These are phyloP conservation scores for Chrysina gloriosa DNA, from an alignment of 2,888 invertebrate species.

Conservation along the genomic window DNA sequence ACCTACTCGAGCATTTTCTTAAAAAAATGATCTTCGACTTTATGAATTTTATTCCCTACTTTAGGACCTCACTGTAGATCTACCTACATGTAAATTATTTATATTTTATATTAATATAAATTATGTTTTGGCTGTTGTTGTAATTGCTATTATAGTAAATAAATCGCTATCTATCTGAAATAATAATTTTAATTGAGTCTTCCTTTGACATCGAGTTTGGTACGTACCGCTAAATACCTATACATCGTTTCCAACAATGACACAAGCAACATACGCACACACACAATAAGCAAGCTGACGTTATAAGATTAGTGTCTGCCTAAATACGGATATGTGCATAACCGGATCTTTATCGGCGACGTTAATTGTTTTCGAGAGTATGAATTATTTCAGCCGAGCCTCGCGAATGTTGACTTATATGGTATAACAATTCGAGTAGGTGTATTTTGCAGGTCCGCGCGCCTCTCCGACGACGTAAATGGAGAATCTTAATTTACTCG, in stretches of 20 bases:
- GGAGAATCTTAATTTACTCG: constrained; percentile 41
- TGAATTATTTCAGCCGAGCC: constrained; percentile 9
- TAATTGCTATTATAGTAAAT: no score
- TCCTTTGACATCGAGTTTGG: no score
- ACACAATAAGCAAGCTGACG: background rate
- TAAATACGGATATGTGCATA: constrained; percentile 13
- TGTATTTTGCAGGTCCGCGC: constrained; percentile 10
- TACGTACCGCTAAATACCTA: background rate
- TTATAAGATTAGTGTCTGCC: constrained; percentile 9
- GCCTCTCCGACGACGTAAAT: constrained; percentile 37
- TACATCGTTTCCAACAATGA: background rate
- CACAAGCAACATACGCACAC: background rate
- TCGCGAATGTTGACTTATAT: constrained; percentile 9
- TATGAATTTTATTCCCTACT: no score
- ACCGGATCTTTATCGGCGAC: background rate
- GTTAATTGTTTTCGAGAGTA: constrained; percentile 3
- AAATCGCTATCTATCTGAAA: no score
- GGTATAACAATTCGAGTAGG: constrained; percentile 35
- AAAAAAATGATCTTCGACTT: no score
- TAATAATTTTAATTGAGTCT: no score
- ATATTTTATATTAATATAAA: no score
- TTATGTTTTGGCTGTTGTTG: no score
- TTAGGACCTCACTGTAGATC: no score
- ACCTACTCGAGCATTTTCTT: no score
- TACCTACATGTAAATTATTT: no score